phyloP scores from a whole-genome alignment of 2,113 vertebrate species.

The Caranx ignobilis region DNA sequence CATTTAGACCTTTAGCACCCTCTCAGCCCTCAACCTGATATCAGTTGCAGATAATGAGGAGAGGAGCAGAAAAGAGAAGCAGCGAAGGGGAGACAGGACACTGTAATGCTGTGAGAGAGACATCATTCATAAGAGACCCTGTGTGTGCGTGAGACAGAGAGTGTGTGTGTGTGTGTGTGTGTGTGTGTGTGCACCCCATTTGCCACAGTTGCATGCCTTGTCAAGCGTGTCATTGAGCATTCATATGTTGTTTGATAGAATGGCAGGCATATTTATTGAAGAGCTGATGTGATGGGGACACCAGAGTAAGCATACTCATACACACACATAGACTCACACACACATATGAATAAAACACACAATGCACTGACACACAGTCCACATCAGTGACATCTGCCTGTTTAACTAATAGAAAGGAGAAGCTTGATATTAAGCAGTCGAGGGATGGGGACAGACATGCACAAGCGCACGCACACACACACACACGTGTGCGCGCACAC shows the following conservation, averaged over 20 bases:
- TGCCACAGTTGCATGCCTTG: slow-evolving; percentile 73
- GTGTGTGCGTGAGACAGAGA: too few relatives aligned
- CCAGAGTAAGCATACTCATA: slow-evolving; percentile 25
- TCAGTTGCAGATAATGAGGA: slow-evolving; percentile 39
- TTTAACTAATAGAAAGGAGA: slow-evolving; percentile 76
- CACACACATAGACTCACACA: slow-evolving; percentile 25
- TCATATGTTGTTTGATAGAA: slow-evolving; percentile 80
- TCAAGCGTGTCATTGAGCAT: slow-evolving; percentile 80
- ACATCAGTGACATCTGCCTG: slow-evolving; percentile 77
- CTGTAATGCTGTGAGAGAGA: slow-evolving; percentile 55
- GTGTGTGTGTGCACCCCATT: slow-evolving; percentile 30
- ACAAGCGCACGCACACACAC: slow-evolving; percentile 11
- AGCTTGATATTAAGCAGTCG: slow-evolving; percentile 69
- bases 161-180: slow-evolving; percentile 30
- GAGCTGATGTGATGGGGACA: slow-evolving; percentile 75
- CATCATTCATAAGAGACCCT: slow-evolving; percentile 53
- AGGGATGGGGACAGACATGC: slow-evolving; percentile 27
- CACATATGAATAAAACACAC: slow-evolving; percentile 38
- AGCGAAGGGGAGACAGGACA: slow-evolving; percentile 47
- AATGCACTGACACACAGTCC: slow-evolving; percentile 59
- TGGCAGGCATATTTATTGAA: slow-evolving; percentile 80
- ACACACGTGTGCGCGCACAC: slow-evolving; percentile 19
- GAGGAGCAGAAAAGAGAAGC: slow-evolving; percentile 29
- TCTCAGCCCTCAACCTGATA: slow-evolving; percentile 42
- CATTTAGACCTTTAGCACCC: slow-evolving; percentile 18